Evolutionary conservation across 2,113 vertebrate species (phyloP), one percentile per base, ranked within the genome.

Genomic region (Promerops cafer): DNA sequence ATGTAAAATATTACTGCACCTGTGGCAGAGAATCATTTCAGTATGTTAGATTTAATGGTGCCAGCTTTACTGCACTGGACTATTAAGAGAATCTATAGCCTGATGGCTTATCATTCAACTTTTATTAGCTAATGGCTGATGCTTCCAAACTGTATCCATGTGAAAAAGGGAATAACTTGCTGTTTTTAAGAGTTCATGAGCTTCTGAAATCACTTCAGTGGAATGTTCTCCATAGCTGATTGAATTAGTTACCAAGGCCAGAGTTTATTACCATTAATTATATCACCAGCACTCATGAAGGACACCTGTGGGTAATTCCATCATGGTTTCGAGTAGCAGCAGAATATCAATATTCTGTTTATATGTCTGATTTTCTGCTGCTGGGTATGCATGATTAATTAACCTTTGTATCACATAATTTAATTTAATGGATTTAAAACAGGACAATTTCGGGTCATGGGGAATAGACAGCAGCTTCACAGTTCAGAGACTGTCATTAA

Each of bases 311-410:
- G 80, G 66, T 95, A 97, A 97, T 94, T 93, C 37, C 45, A 79
- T 94, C 87, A 83, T 26, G 37, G 16, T 54, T 94, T 74, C 57
- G 92, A 95, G 60, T 3, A 71, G 57, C 14, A 85, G 28, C 22
- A 89, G 42, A 89, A 97, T 82, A 98, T 97, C 95, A 96, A 97
- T 97, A 97, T 86, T 94, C 68, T 39, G 15, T 96, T 98, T 97
- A 92, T 87, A 88, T 42, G 39, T 68, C 78, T 89, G 69, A 90
- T 93, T 96, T 97, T 97, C 66, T 87, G 61, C 83, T 95, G 57
- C 63, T 92, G 68, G 44, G 31, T 68, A 40, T 70, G 52, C 82
- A 57, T 94, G 57, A 96, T 96, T 96, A 96, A 97, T 97, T 97
- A 96, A 97, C 64, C 35, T 95, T 75, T 89, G 30, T 83, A 94